phyloP scores from a whole-genome alignment of 2,888 invertebrate species.

The Drosophila atroscutellata region DNA sequence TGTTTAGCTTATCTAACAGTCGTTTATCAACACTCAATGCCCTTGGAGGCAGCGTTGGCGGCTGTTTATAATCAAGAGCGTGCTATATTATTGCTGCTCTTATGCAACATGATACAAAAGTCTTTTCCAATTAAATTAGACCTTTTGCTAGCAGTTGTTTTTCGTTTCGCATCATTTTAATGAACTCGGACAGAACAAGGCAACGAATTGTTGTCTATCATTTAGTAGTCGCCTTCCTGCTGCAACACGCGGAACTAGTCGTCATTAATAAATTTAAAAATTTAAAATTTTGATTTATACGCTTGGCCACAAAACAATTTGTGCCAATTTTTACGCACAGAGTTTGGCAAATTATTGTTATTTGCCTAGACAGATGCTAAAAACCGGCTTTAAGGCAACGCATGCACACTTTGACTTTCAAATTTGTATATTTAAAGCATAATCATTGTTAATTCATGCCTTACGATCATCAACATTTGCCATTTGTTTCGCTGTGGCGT shows the following conservation, averaged over 20 bases:
- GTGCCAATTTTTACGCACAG: conserved; percentile 43
- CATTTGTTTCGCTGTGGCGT: conserved; percentile 31
- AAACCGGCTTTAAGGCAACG: conserved; percentile 43
- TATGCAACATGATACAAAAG: neutral
- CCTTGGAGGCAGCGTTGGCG: conserved; percentile 23
- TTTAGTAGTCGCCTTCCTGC: conserved; percentile 39
- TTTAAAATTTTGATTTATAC: conserved; percentile 48
- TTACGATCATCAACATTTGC: conserved; percentile 33
- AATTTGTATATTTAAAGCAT: conserved; percentile 1
- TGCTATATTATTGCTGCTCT: conserved; percentile 1
- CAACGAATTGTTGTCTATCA: conserved; percentile 7
- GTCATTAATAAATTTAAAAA: conserved; percentile 34
- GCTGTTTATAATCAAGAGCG: neutral
- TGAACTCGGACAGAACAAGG: conserved; percentile 33
- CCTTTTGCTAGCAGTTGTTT: neutral
- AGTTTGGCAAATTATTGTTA: conserved; percentile 19
- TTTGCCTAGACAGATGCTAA: conserved; percentile 24
- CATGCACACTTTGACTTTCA: conserved; percentile 12
- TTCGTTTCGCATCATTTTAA: conserved; percentile 8
- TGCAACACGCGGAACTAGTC: conserved; percentile 48
- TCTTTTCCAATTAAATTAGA: conserved; percentile 2
- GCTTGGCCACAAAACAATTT: conserved; percentile 30
- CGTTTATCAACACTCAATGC: conserved; percentile 29
- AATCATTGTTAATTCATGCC: conserved; percentile 51
- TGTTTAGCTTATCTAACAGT: conserved; percentile 25